Percentiles rank a stretch among this genome's conserved stretches.
Evolutionary conservation across 1,140 invertebrate genomes (phyloP).

Genomic region (Propsilocerus akamusi): DNA sequence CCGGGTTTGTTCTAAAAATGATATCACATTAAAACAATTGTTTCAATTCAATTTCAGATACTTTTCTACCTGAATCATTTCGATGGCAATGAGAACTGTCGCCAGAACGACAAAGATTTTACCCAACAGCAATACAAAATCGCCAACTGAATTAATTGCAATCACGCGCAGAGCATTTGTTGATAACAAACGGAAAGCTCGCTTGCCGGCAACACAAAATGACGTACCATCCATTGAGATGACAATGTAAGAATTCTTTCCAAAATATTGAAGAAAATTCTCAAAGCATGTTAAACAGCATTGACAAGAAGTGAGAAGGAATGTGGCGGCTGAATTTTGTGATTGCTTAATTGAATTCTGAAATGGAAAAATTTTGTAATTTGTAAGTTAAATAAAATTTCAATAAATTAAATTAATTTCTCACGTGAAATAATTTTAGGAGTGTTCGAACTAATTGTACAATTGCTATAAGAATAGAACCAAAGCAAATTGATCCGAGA

Average conservation of each 20-base stretch:
- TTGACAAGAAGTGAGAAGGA: conserved; percentile 38
- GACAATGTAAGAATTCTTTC: conserved; percentile 63
- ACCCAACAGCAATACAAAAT: conserved; percentile 55
- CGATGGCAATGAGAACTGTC: conserved; percentile 38
- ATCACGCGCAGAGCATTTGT: conserved; percentile 46
- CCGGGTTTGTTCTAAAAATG: conserved; percentile 31
- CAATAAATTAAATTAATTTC: background rate
- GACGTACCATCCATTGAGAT: conserved; percentile 49
- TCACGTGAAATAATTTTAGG: conserved; percentile 16
- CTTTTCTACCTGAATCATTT: conserved; percentile 34
- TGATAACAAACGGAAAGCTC: conserved; percentile 37
- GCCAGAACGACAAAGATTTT: conserved; percentile 48
- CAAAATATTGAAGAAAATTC: conserved; percentile 49
- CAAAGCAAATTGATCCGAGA: conserved; percentile 57
- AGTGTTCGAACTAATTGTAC: conserved; percentile 44
- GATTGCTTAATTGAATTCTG: conserved; percentile 25
- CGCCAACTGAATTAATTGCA: conserved; percentile 60
- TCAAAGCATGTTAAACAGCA: conserved; percentile 59
- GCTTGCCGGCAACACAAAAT: conserved; percentile 43
- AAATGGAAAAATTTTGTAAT: conserved; percentile 5
- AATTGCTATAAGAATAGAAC: conserved; percentile 51
- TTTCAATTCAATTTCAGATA: background rate
- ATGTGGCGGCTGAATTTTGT: conserved; percentile 22
- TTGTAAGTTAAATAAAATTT: background rate
- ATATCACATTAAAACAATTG: background rate